Conservation (phyloP, 2,113 vertebrate genomes). For the Callipepla squamata region DNA sequence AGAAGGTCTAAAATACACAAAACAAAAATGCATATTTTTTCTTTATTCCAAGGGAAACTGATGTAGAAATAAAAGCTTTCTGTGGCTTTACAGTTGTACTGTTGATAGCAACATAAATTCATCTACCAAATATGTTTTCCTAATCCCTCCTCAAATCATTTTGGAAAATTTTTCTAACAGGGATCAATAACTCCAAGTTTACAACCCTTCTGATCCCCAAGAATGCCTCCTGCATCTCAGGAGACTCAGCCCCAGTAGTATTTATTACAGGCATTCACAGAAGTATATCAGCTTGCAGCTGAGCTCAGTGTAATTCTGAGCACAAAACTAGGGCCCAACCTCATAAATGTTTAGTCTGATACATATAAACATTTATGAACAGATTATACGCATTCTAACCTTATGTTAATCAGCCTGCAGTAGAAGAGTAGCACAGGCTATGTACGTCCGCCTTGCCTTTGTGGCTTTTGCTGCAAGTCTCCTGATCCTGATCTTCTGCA, state of each 20-base stretch:
- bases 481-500: not conserved
- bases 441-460: accelerated
- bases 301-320: not conserved
- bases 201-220: not conserved
- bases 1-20: not conserved
- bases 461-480: not conserved
- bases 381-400: not conserved
- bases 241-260: not conserved
- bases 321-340: not conserved
- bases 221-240: not conserved
- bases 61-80: not conserved
- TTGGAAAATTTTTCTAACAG: not conserved
- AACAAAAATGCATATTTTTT: not conserved
- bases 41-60: not conserved
- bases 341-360: not conserved
- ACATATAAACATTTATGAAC: not conserved
- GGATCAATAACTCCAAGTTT: not conserved
- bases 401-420: not conserved
- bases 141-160: not conserved
- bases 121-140: not conserved
- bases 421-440: accelerated
- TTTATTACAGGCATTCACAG: not conserved
- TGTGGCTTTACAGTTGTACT: not conserved
- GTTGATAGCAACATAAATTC: not conserved
- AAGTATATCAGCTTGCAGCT: not conserved